Evolutionary conservation across 2,797 vertebrate genomes (phyloP).

Genomic region (Euphonia xanthogaster): DNA sequence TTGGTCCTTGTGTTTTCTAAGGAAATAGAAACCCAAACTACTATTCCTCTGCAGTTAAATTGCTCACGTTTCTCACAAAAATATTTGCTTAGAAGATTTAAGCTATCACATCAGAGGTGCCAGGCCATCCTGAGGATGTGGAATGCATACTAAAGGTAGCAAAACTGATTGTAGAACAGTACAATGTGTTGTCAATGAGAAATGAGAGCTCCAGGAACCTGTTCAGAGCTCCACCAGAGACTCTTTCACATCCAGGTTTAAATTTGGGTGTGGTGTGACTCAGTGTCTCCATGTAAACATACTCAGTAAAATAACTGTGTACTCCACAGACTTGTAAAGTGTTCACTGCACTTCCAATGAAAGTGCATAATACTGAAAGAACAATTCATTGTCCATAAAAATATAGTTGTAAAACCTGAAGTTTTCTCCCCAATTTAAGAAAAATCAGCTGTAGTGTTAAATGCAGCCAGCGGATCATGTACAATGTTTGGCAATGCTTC

Average conservation of each 20-base stretch:
- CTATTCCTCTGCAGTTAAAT: background rate
- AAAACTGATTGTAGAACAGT: background rate
- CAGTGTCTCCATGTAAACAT: background rate
- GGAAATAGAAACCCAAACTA: background rate
- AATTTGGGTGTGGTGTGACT: background rate
- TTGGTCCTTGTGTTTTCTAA: constrained; percentile 1
- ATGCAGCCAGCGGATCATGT: background rate
- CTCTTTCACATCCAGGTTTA: background rate
- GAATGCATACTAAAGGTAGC: background rate
- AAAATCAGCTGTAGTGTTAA: background rate
- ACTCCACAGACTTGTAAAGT: background rate
- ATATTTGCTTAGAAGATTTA: constrained; percentile 30
- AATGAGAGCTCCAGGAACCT: background rate
- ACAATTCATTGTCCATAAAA: background rate
- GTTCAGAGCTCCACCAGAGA: background rate
- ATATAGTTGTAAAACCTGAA: background rate
- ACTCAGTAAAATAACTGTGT: background rate
- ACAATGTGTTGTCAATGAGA: background rate
- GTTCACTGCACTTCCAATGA: background rate
- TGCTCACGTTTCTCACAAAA: background rate
- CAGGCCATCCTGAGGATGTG: background rate
- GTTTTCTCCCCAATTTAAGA: background rate
- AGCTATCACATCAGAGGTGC: background rate
- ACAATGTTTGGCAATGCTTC: background rate
- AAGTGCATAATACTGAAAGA: background rate